A percentile compares a stretch with the other conserved stretches of the same genome.
phyloP scores from a whole-genome alignment of 2,888 invertebrate species.

The Molanna angustata region DNA sequence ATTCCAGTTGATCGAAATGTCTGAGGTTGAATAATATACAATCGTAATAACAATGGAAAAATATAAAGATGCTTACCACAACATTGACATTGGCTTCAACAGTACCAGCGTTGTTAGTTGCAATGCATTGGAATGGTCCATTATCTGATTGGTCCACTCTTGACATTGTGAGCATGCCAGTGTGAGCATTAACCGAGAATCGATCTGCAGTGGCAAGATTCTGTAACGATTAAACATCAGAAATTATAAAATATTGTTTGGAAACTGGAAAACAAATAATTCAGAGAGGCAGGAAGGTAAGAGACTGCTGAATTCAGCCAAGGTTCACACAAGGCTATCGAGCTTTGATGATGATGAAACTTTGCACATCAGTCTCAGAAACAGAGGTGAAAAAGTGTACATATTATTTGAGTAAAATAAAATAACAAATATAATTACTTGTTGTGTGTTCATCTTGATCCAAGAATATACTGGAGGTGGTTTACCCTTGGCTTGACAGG shows the following conservation, averaged over 20 bases:
- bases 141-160: conserved; percentile 75
- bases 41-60: too few relatives aligned
- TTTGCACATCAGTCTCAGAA: background rate
- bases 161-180: conserved; percentile 70
- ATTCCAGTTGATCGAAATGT: too few relatives aligned
- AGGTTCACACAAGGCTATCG: too few relatives aligned
- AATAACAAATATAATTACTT: conserved; percentile 43
- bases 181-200: conserved; percentile 66
- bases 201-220: conserved; percentile 68
- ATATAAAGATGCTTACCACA: conserved; percentile 49
- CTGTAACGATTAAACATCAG: too few relatives aligned
- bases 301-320: too few relatives aligned
- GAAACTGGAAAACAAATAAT: too few relatives aligned
- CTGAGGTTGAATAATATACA: too few relatives aligned
- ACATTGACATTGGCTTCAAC: conserved; percentile 67
- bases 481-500: conserved; percentile 79
- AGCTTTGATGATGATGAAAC: too few relatives aligned
- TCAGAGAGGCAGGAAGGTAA: too few relatives aligned
- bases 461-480: conserved; percentile 81
- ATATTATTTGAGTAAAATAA: background rate
- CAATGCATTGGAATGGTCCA: conserved; percentile 77
- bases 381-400: background rate
- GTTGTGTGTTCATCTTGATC: conserved; percentile 72
- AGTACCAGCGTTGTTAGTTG: conserved; percentile 74
- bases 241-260: too few relatives aligned